These are phyloP conservation scores for Rhagoletis zephyria DNA, from an alignment of 1,140 invertebrate genomes.

Conservation along the genomic window DNA sequence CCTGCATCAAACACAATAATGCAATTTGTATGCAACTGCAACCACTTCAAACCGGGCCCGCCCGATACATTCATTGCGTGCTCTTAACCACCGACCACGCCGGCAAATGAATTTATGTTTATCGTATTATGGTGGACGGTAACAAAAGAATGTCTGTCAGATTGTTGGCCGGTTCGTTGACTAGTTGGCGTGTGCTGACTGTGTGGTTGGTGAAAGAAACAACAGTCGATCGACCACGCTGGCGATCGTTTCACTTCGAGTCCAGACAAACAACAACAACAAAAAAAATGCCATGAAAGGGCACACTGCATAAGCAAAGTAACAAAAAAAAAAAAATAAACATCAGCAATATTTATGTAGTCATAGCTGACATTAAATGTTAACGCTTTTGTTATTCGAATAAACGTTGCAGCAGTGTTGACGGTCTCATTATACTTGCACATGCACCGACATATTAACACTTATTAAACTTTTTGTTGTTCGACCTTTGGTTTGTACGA, in stretches of 20 bases:
- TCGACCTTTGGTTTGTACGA: background rate
- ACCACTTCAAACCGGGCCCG: background rate
- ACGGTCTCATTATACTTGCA: background rate
- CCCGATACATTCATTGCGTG: background rate
- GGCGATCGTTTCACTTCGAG: background rate
- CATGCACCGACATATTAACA: background rate
- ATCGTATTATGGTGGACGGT: background rate
- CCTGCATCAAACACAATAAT: background rate
- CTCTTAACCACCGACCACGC: conserved; percentile 4
- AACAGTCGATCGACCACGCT: background rate
- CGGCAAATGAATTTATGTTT: conserved; percentile 38
- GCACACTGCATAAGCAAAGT: background rate
- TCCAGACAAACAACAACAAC: background rate
- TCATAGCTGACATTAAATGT: background rate
- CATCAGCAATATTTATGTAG: background rate
- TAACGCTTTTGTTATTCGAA: conserved; percentile 6
- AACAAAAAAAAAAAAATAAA: background rate
- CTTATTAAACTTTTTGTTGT: background rate
- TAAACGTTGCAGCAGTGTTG: background rate
- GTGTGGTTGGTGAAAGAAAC: background rate
- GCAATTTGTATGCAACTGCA: background rate
- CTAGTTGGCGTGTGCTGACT: conserved; percentile 32
- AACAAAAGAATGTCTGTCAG: conserved; percentile 20
- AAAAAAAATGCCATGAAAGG: conserved; percentile 10
- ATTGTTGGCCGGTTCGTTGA: conserved; percentile 43